phyloP scores from a whole-genome alignment of 2,113 vertebrate genomes.

The Otus sunia region DNA sequence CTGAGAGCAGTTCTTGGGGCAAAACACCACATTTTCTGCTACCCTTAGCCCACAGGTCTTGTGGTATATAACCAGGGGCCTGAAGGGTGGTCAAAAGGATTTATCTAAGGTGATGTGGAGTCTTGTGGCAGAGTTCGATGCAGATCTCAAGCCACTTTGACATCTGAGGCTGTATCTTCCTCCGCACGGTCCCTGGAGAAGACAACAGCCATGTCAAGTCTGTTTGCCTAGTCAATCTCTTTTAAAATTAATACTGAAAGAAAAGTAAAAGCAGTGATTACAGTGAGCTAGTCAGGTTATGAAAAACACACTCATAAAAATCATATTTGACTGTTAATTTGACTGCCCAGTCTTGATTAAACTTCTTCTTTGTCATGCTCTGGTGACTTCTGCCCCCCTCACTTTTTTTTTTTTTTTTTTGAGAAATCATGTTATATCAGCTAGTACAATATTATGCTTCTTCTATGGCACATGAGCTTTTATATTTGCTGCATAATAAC shows the following conservation, averaged over 20 bases:
- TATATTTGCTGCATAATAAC: not conserved
- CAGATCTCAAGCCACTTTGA: not conserved
- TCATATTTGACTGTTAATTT: not conserved
- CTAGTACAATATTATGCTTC: not conserved
- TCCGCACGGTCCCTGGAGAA: not conserved
- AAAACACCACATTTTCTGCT: not conserved
- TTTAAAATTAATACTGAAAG: not conserved
- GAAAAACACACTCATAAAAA: not conserved
- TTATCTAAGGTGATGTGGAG: not conserved
- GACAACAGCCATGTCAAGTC: not conserved
- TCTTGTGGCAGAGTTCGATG: not conserved
- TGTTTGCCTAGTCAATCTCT: not conserved
- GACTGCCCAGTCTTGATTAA: not conserved
- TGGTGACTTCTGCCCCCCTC: not conserved
- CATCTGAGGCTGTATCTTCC: not conserved
- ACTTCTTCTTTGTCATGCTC: not conserved
- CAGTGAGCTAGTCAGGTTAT: not conserved
- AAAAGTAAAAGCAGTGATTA: not conserved
- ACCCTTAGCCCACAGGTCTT: not conserved
- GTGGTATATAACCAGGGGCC: not conserved
- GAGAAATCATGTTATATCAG: not conserved
- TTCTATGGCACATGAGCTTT: not conserved
- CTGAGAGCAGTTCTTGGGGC: not conserved
- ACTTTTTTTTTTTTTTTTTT: not conserved
- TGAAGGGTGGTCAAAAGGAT: not conserved